Conservation (phyloP, 1,140 invertebrate genomes). For the Lethrus apterus region DNA sequence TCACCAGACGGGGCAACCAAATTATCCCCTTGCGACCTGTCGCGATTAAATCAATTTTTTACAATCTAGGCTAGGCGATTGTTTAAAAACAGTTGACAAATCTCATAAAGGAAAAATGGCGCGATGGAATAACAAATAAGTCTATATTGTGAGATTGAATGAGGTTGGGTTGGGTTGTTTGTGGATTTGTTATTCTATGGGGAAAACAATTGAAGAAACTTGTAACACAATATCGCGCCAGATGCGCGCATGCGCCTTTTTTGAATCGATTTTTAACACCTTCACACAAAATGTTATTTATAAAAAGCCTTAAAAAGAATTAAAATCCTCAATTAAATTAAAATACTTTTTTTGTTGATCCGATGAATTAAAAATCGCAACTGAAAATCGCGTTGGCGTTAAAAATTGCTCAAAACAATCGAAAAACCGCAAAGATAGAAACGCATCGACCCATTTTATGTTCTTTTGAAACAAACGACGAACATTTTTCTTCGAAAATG, state of each 20-base stretch:
- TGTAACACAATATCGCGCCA: not conserved
- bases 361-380: not conserved
- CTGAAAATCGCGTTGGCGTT: too few relatives aligned
- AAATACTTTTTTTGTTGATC: not conserved
- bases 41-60: slow-evolving; percentile 2
- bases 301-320: not conserved
- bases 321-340: not conserved
- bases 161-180: not conserved
- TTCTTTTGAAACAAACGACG: too few relatives aligned
- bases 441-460: not conserved
- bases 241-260: not conserved
- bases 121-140: not conserved
- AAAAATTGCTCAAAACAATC: not conserved
- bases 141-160: not conserved
- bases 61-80: not conserved
- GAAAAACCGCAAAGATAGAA: not conserved
- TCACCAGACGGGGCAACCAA: slow-evolving; percentile 55
- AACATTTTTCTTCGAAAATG: too few relatives aligned
- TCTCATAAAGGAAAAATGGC: not conserved
- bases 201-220: not conserved
- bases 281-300: not conserved
- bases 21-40: slow-evolving; percentile 45
- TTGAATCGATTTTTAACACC: slow-evolving; percentile 8
- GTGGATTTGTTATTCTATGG: not conserved
- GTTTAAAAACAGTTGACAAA: not conserved